Base-by-base conservation (phyloP, 1,140 invertebrate species). In the Brachionus manjavacas region DNA sequence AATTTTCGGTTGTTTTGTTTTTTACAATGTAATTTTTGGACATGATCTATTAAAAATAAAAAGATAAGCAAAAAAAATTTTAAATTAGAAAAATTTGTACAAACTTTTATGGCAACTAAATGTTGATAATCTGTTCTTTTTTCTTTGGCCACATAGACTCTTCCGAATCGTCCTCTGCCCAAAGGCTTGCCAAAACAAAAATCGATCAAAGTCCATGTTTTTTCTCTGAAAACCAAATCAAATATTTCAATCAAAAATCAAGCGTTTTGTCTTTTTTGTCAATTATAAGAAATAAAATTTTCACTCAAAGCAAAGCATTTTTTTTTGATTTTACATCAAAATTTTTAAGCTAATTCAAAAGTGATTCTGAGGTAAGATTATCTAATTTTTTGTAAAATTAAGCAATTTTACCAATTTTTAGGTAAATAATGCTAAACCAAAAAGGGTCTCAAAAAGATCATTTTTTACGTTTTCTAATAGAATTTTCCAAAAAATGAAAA, bases 81-180 rank as follows among this genome's bases (percentile, higher is more conserved):
- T 79, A 7, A 31, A 79, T n/a, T n/a, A n/a, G n/a, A 31, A 35
- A 35, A 14, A 35, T 49, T 3, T 3, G n/a, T 9, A 23, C 12
- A 31, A 43, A 80, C 78, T 16, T 64, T 80, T 11, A 60, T 60
- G 0, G 55, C 78, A 8, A 55, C 49, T 55, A 80, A n/a, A 99
- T 92, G 89, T 93, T 98, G 87, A 95, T 94, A 0, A 94, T 95
- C 85, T 92, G 92, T 87, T 96, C 98, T 88, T 98, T 96, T 23
- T 25, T 76, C 72, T 86, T 96, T 92, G 0, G 96, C 97, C 85
- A 99, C 89, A 89, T 98, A 99, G 0, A 99, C 97, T 91, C 95
- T 96, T 14, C 97, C 97, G 91, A 99, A 99, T 91, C 98, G 98
- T 76, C 97, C 97, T 91, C 96, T 96, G 0, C 97, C 97, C 3